Percentiles rank a stretch among this genome's conserved stretches.
phyloP scores from a whole-genome alignment of 1,140 invertebrate species.

The Pristionchus pacificus region DNA sequence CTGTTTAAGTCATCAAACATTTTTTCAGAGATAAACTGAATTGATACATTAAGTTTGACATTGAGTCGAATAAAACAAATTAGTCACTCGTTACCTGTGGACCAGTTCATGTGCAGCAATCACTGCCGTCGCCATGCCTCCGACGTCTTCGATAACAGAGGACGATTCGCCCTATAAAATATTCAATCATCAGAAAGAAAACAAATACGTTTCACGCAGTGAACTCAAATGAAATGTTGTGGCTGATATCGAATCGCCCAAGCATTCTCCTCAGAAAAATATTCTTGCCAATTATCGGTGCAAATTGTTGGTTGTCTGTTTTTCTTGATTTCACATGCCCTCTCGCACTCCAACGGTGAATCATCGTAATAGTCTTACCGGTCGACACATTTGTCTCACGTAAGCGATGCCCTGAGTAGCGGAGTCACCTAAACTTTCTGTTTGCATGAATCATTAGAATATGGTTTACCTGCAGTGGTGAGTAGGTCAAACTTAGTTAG shows the following conservation, averaged over 20 bases:
- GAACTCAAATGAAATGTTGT: no score
- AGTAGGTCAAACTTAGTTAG: constrained; percentile 45
- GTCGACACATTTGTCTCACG: constrained; percentile 46
- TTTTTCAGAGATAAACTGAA: no score
- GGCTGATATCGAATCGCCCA: no score
- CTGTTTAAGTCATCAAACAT: no score
- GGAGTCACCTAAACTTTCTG: constrained; percentile 32
- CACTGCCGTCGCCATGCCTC: constrained; percentile 44
- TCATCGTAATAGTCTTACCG: neutral
- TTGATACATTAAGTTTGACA: no score
- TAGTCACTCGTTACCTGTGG: no score
- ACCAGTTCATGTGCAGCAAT: constrained; percentile 51
- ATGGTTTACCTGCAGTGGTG: constrained; percentile 32
- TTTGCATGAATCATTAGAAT: no score
- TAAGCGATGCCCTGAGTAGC: constrained; percentile 55
- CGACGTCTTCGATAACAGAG: constrained; percentile 51
- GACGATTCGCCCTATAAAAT: constrained; percentile 33
- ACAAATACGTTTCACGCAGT: no score
- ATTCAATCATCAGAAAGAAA: no score
- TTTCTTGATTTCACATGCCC: no score
- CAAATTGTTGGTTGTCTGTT: neutral
- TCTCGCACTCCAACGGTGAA: constrained; percentile 5
- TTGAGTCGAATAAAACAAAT: no score
- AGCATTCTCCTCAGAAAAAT: no score
- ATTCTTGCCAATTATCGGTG: neutral